Evolutionary conservation across 2,888 invertebrate genomes (phyloP).

Genomic region (Dryococelus australis): DNA sequence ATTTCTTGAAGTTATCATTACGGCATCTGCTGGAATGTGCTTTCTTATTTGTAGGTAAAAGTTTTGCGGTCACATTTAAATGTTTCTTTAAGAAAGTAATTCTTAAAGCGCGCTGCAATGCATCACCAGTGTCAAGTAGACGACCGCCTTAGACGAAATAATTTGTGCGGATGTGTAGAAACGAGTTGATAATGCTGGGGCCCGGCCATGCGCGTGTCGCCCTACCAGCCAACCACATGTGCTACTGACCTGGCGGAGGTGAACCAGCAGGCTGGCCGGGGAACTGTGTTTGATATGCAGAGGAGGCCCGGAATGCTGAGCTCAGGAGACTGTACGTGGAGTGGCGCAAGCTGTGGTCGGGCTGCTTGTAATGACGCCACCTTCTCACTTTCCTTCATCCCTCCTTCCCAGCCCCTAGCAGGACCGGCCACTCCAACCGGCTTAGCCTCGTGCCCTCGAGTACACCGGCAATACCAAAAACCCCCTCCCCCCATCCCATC

Average conservation of each 20-base stretch:
- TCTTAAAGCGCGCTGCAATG: too few species aligned
- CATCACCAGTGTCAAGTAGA: too few species aligned
- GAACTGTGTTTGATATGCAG: neutral
- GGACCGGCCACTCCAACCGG: neutral
- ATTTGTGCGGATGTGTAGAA: too few species aligned
- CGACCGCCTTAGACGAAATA: too few species aligned
- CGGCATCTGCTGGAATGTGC: too few species aligned
- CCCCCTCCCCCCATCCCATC: too few species aligned
- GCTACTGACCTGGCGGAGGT: neutral
- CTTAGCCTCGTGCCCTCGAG: neutral
- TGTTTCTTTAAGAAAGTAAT: too few species aligned
- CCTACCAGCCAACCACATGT: neutral
- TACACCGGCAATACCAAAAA: too few species aligned
- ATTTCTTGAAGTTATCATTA: too few species aligned
- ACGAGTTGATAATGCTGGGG: too few species aligned
- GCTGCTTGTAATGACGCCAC: neutral
- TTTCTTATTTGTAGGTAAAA: too few species aligned
- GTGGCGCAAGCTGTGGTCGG: neutral
- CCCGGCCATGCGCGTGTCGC: neutral
- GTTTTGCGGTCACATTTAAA: too few species aligned
- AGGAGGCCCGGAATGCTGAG: neutral
- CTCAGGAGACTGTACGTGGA: neutral
- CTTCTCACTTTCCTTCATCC: constrained; percentile 17
- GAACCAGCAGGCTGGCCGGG: neutral
- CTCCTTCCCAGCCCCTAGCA: neutral